Base-by-base conservation (phyloP, 2,888 invertebrate species). In the Keiferia lycopersicella region DNA sequence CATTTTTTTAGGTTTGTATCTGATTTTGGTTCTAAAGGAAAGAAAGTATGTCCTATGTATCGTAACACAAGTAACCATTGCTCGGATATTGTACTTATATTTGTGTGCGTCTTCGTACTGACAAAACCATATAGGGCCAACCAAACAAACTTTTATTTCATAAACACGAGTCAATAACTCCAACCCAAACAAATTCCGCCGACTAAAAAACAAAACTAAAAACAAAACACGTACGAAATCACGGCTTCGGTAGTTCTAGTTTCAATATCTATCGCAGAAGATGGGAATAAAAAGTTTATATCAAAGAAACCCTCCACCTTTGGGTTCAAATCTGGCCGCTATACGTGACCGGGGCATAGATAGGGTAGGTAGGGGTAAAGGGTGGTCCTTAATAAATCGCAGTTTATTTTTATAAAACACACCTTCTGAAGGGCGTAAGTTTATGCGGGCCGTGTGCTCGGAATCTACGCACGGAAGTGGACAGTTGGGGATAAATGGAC, bases 371-470 rank as follows among this genome's bases (percentile, higher is more conserved):
- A 18, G 34, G 61, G 61, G 18, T 6, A 60, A 61, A 61, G 61
- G 65, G 70, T 76, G 77, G 82, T 84, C 86, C 87, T 88, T 89
- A 88, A 90, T 91, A 91, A 88, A 91, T 91, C 83, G 81, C 83
- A 81, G 82, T 84, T 86, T 86, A 87, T 88, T 87, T 86, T 86
- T 84, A 81, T 81, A 79, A 82, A 81, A 80, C 81, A 82, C 89
- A 91, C 91, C 90, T 90, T 87, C 83, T 75, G 81, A 80, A 82
- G 80, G 71, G 79, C 77, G 72, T 77, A 75, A 80, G 86, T 91
- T 89, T 90, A 90, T 87, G 87, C 73, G 79, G 67, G 65, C 75
- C 75, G 76, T 87, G 88, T 80, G 89, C 69, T 66, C 75, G 68
- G 88, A 87, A 88, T 88, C 34, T 45, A 10, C 16, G 41, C 14